These are phyloP conservation scores for Parnassius apollo DNA, from an alignment of 2,888 invertebrate species.

Conservation along the genomic window DNA sequence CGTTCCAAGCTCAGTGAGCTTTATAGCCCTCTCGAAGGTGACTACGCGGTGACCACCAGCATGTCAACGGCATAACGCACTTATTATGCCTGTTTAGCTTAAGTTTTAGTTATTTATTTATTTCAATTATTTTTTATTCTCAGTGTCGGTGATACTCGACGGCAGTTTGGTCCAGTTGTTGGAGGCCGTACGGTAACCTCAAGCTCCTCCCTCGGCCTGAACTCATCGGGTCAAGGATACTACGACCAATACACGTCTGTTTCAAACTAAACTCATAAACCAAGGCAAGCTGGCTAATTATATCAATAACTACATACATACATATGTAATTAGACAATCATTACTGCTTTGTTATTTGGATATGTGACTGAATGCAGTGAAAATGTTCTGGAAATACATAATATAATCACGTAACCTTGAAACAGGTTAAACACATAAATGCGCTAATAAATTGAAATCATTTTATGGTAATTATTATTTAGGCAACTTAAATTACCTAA, in stretches of 20 bases:
- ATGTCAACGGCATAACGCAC: too few relatives aligned
- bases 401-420: constrained; percentile 7
- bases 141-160: constrained; percentile 48
- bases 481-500: too few relatives aligned
- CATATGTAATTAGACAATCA: too few relatives aligned
- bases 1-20: too few relatives aligned
- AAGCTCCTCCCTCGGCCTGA: constrained; percentile 49
- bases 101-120: too few relatives aligned
- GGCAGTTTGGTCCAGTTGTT: constrained; percentile 40
- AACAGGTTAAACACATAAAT: constrained; percentile 9
- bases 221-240: constrained; percentile 50
- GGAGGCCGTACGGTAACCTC: constrained; percentile 46
- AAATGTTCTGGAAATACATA: background rate
- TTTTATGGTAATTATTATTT: background rate
- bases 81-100: too few relatives aligned
- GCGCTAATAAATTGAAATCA: constrained; percentile 9
- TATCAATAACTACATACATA: background rate
- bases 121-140: constrained; percentile 26
- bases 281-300: background rate
- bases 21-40: too few relatives aligned
- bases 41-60: too few relatives aligned
- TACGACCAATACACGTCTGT: constrained; percentile 54
- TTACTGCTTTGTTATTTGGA: too few relatives aligned
- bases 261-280: constrained; percentile 29
- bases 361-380: too few relatives aligned